A percentile compares a stretch with the other conserved stretches of the same genome.
phyloP scores from a whole-genome alignment of 2,113 vertebrate species.

The Euleptes europaea region DNA sequence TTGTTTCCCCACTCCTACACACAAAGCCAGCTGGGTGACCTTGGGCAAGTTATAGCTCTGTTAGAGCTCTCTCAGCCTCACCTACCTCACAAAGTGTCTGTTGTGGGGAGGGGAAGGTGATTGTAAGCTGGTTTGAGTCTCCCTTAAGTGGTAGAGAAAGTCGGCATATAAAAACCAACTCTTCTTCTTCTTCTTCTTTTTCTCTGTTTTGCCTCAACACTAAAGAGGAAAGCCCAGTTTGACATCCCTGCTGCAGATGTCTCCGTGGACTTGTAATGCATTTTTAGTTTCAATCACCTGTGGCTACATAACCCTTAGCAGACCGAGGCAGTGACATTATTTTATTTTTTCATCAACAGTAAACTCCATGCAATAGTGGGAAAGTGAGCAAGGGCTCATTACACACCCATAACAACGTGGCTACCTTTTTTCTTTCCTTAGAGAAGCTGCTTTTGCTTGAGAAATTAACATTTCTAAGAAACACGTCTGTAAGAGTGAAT shows the following conservation, averaged over 20 bases:
- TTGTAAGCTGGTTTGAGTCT: no score
- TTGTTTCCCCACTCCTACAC: no score
- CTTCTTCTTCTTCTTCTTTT: no score
- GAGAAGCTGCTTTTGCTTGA: slow-evolving; percentile 13
- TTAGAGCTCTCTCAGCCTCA: no score
- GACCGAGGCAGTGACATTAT: slow-evolving; percentile 27
- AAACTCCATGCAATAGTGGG: slow-evolving; percentile 1
- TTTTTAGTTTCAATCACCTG: slow-evolving; percentile 31
- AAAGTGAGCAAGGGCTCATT: slow-evolving; percentile 17
- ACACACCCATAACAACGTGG: neutral
- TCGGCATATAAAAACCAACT: no score
- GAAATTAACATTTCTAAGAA: neutral
- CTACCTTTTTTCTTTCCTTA: slow-evolving; percentile 13
- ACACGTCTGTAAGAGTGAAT: no score
- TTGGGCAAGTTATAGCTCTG: no score
- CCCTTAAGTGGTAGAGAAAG: no score
- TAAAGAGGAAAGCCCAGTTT: neutral
- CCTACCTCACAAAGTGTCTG: no score
- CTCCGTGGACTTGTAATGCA: slow-evolving; percentile 20
- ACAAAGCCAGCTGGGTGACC: no score
- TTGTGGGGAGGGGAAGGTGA: no score
- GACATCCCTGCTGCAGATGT: neutral
- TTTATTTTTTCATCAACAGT: slow-evolving; percentile 49
- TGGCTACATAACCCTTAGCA: slow-evolving; percentile 11
- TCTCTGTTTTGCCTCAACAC: neutral